A percentile compares a stretch with the other conserved stretches of the same genome.
Evolutionary conservation across 1,140 invertebrate species (phyloP).

Genomic region (Drosophila trapezifrons): DNA sequence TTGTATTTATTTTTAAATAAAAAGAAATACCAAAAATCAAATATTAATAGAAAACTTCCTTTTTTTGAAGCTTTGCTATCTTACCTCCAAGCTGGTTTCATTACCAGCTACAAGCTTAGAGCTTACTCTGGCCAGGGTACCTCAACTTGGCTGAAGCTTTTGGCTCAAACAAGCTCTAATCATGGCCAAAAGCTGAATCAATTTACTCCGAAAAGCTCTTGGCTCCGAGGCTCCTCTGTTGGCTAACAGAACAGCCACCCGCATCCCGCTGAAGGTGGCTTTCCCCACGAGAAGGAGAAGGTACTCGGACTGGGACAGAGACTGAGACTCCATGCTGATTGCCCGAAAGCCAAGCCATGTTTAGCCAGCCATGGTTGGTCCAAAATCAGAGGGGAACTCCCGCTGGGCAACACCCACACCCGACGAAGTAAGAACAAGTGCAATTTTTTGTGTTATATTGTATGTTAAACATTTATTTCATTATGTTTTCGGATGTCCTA

Average conservation of each 20-base stretch:
- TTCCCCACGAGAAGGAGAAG: no score
- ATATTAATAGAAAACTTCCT: no score
- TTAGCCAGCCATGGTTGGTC: slow-evolving; percentile 5
- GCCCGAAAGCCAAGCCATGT: slow-evolving; percentile 47
- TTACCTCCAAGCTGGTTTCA: background rate
- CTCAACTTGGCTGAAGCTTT: background rate
- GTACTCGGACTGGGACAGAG: background rate
- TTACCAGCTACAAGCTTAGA: background rate
- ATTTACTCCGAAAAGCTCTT: slow-evolving; percentile 13
- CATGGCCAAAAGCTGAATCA: background rate
- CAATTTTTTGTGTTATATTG: slow-evolving; percentile 41
- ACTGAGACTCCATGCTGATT: slow-evolving; percentile 42
- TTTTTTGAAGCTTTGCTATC: background rate
- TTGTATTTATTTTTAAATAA: slow-evolving; percentile 20
- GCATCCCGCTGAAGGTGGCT: background rate
- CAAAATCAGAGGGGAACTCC: slow-evolving; percentile 17
- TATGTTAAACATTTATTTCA: slow-evolving; percentile 75
- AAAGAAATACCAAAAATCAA: no score
- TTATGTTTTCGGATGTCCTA: slow-evolving; percentile 48
- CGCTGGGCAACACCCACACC: slow-evolving; percentile 17
- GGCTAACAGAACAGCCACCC: slow-evolving; percentile 4
- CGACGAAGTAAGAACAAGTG: slow-evolving; percentile 51
- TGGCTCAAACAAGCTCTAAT: background rate
- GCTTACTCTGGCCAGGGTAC: background rate
- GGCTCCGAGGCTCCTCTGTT: background rate